Base-by-base conservation (phyloP, 2,888 invertebrate species). In the Trichogramma evanescens region DNA sequence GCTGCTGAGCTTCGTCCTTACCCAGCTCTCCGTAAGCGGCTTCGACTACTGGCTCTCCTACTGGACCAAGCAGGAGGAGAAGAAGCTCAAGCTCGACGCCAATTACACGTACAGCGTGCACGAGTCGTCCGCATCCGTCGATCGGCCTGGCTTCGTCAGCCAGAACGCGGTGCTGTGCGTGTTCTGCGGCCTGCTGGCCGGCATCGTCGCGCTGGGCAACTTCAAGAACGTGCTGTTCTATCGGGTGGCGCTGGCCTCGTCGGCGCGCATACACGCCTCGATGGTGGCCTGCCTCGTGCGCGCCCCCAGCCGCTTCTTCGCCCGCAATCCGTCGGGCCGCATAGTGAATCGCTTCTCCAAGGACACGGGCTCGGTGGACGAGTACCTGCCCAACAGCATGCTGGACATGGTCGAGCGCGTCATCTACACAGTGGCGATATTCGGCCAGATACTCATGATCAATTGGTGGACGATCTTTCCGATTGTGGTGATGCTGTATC, bases 311-410 rank as follows among this genome's bases (percentile, higher is more conserved):
- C 79, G 84, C 40, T 94, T 93, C 79, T 94, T 93, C 75, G 89
- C 92, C 73, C 45, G 44, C 3, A 67, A 67, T 61, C 65, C 66
- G 5, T 52, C 67, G 39, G 66, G 91, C 38, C 83, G 90, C 8
- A 88, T 93, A 67, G 80, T 93, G 54, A 92, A 92, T 77, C 80
- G 92, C 58, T 93, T 93, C 77, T 89, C 92, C 0, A 92, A 92
- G 74, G 93, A 93, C 72, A 86, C 91, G 79, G 91, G 90, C 0
- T 81, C 87, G 1, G 84, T 91, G 45, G 90, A 91, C 70, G 89
- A 90, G 74, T 78, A 84, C 10, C 74, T 91, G 54, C 88, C 89
- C 0, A 79, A 82, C 64, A 83, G 85, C 70, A 82, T 84, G 71
- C 77, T 88, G 51, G 87, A 88, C 71, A 81, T 85, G 66, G 79